Evolutionary conservation across 2,113 vertebrate species (phyloP).

Genomic region (Ciconia stormi): DNA sequence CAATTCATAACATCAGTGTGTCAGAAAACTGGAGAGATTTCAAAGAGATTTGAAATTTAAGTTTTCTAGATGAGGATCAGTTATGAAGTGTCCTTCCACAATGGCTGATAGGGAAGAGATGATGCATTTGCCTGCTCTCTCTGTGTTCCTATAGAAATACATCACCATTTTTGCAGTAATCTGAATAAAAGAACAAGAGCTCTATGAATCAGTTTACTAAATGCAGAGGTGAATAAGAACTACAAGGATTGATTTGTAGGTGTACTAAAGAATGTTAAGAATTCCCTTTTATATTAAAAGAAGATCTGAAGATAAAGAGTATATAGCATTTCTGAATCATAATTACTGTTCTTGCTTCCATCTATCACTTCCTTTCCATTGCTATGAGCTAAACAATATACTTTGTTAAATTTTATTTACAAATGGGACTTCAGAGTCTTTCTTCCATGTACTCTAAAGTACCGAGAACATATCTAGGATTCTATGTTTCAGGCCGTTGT

Average conservation of each 20-base stretch:
- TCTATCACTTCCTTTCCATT: neutral
- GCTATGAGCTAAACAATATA: neutral
- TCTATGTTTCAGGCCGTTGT: neutral
- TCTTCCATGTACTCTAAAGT: neutral
- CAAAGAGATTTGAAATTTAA: neutral
- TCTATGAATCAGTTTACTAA: neutral
- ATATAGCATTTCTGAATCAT: neutral
- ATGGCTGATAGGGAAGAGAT: neutral
- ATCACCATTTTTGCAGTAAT: neutral
- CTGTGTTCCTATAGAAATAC: neutral
- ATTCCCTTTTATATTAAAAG: neutral
- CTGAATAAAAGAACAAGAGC: neutral
- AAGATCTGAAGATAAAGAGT: neutral
- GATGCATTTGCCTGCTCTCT: neutral
- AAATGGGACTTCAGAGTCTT: neutral
- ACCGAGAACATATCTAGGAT: neutral
- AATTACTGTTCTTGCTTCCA: neutral
- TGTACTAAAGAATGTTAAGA: neutral
- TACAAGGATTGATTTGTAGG: neutral
- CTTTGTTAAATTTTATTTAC: neutral
- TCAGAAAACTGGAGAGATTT: neutral
- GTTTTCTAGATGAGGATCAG: neutral
- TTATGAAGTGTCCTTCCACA: neutral
- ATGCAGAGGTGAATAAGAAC: neutral
- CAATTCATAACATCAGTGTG: neutral